These are phyloP conservation scores for Nesoenas mayeri DNA, from an alignment of 2,113 vertebrate genomes.

Conservation along the genomic window DNA sequence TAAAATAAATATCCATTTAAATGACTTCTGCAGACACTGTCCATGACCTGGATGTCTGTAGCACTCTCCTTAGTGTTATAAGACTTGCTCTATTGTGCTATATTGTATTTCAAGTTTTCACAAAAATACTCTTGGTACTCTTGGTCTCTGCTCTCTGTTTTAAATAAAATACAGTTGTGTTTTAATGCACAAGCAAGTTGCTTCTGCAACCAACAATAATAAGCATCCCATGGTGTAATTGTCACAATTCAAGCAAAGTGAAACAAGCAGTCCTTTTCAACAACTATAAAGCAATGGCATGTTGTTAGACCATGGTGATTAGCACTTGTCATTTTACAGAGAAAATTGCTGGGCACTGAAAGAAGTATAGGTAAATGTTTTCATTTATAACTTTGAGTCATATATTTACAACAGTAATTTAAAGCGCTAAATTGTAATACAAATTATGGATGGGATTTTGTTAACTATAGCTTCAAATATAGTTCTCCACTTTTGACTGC, in stretches of 20 bases:
- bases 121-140: not conserved
- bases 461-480: not conserved
- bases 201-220: not conserved
- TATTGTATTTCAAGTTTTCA: not conserved
- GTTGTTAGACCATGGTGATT: not conserved
- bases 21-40: not conserved
- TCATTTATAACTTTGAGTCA: not conserved
- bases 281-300: not conserved
- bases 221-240: not conserved
- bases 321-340: not conserved
- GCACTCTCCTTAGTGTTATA: not conserved
- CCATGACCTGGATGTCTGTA: not conserved
- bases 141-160: not conserved
- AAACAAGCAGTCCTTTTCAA: not conserved
- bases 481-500: not conserved
- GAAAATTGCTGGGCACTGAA: not conserved
- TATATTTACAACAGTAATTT: not conserved
- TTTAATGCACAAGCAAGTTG: not conserved
- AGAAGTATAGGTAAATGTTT: not conserved
- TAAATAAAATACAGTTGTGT: not conserved
- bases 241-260: not conserved
- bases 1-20: not conserved
- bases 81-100: not conserved
- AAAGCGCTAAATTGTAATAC: not conserved
- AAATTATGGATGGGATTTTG: not conserved